Evolutionary conservation across 2,113 vertebrate genomes (phyloP), one percentile per base, ranked within the genome.

Genomic region (Indri indri): DNA sequence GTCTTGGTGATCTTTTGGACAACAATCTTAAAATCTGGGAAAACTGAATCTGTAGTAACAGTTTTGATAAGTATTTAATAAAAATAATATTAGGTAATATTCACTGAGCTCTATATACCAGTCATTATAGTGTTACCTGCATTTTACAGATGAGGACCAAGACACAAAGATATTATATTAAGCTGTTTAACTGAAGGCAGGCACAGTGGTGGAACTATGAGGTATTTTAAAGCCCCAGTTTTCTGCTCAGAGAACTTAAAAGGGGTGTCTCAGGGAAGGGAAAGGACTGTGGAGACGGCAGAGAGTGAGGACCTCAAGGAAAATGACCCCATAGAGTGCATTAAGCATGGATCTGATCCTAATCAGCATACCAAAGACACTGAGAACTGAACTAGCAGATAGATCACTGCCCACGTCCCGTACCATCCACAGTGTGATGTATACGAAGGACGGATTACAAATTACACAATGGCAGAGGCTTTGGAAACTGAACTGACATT

Each of bases 61-160:
- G 16, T 54, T 66, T 80, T 80, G 30, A 91, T 40, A 95, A 91
- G 37, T 14, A 52, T 80, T 87, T 80, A 80, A 45, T 81, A 54
- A 80, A 79, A 93, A 59, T 80, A 79, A 54, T 68, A 79, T 65
- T 95, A 57, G 61, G 22, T 87, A 86, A 63, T n/a, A 81, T 80
- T 86, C 63, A 71, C 63, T 61, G 34, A 87, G 42, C 88, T 80
- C 5, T n/a, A 27, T n/a, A n/a, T 54, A 17, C 65, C 40, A 77
- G 65, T 42, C 42, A 63, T n/a, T 76, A 47, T 66, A 59, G 17
- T n/a, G 65, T 68, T 68, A 18, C 17, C 16, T 68, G 32, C 16
- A 68, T 9, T 68, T 68, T 68, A 68, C 34, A 68, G 65, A n/a
- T 34, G 34, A 68, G 18, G 1, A 79, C 34, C 40, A 37, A 76